phyloP scores from a whole-genome alignment of 2,113 vertebrate species.

The Lota lota region DNA sequence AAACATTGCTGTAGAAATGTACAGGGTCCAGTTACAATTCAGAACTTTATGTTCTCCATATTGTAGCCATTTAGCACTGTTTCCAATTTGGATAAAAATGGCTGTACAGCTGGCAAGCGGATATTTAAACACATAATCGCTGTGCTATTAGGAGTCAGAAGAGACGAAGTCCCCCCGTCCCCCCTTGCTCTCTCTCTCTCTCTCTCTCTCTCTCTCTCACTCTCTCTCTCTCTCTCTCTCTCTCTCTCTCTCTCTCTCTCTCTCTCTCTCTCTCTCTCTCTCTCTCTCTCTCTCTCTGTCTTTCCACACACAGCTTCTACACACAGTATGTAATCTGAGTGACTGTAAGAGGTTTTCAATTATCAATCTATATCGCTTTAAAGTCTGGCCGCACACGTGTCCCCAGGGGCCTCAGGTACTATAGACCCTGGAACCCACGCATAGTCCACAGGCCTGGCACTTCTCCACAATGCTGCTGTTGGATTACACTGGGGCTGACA shows the following conservation, averaged over 20 bases:
- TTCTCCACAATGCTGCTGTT: constrained; percentile 65
- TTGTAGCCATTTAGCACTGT: neutral
- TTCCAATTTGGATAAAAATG: neutral
- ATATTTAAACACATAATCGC: neutral
- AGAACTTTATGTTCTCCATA: neutral
- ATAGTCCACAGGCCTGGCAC: constrained; percentile 60
- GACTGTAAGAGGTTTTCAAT: constrained; percentile 49
- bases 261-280: no score
- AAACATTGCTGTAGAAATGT: neutral
- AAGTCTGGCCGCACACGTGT: constrained; percentile 58
- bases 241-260: no score
- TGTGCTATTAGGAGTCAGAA: neutral
- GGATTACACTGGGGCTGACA: constrained; percentile 65
- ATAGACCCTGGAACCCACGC: constrained; percentile 54
- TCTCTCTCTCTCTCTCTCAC: no score
- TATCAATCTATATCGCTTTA: constrained; percentile 49
- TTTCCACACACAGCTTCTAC: neutral
- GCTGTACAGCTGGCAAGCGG: neutral
- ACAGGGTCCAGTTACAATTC: neutral
- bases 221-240: no score
- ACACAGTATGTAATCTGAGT: constrained; percentile 48
- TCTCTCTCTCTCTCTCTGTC: constrained; percentile 15
- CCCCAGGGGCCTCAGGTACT: constrained; percentile 60
- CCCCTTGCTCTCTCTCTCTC: no score
- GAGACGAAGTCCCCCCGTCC: neutral